Base-by-base conservation (phyloP, 2,888 invertebrate genomes). In the Priapulus caudatus region DNA sequence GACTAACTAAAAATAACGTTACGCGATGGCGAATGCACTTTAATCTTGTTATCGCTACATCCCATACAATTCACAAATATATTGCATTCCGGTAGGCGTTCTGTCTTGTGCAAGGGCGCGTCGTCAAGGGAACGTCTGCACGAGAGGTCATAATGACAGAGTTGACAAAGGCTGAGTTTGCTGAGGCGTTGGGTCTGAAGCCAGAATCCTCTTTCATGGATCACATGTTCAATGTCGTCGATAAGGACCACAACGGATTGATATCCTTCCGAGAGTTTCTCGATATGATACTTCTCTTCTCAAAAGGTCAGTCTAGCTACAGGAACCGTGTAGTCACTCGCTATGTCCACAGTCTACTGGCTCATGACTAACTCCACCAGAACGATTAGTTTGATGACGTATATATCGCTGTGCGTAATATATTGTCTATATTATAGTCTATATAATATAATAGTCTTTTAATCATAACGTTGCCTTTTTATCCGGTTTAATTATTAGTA, bases 71-170 rank as follows among this genome's bases (percentile, higher is more conserved):
- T 10, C 33, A 33, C 33, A 33, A 33, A 10, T 33, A 33, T 33
- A n/a, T 33, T 33, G 33, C n/a, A 10, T 33, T 33, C n/a, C n/a
- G n/a, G n/a, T 33, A 33, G 33, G 33, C 33, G n/a, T 33, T 33
- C n/a, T 33, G 33, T n/a, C 10, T 33, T 33, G 33, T 33, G n/a
- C 33, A 33, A 33, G 33, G 33, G 10, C 10, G 33, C 10, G 33
- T 33, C n/a, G 33, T 33, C 10, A 33, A 33, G n/a, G 33, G 10
- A 10, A 33, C n/a, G 10, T 10, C 10, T 10, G 33, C 33, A 10
- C 33, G 33, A 33, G 33, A 33, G n/a, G n/a, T 33, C 33, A 33
- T 33, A 10, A 33, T 33, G 33, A 33, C 33, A 33, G 33, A 33
- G n/a, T 33, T 33, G n/a, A 33, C 10, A 10, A 33, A 33, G n/a